Base-by-base conservation (phyloP, 2,113 vertebrate species). In the Amblyopsis rosae region DNA sequence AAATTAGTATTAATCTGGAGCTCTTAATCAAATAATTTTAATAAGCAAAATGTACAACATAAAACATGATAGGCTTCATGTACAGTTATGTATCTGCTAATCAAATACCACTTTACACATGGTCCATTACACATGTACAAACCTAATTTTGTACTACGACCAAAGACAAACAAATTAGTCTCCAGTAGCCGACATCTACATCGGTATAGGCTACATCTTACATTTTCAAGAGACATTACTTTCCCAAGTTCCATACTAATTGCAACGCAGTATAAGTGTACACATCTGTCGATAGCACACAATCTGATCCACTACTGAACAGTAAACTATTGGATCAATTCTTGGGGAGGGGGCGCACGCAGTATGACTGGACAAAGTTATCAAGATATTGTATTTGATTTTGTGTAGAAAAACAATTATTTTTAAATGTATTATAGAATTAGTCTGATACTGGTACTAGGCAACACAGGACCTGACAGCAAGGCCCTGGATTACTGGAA, bases 11-110 rank as follows among this genome's bases (percentile, higher is more conserved):
- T 41, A 41, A 41, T 41, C 35, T 41, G 17, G 8, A 35, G 46
- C 3, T 47, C 12, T 10, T 10, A 26, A 76, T 81, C 76, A 82
- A 84, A 73, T 87, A 48, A 77, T 70, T 77, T 89, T 88, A 90
- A 88, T 90, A 85, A 87, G 89, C 89, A 90, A 89, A 26, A 90
- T 90, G 69, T 89, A 89, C 87, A 90, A 81, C 84, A 75, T 60
- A 83, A 82, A 51, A 65, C 19, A 54, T 70, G 56, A 81, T 65
- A 82, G 26, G 26, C 26, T 26, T 26, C 82, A 78, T 69, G 59
- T 66, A 68, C 26, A 58, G 10, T 63, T 57, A 26, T 61, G 76
- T 81, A 82, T 26, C 41, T 47, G 76, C 77, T 26, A 26, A 26
- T 26, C 26, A 26, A 75, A 80, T 9, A 62, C 66, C 72, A 66